Percentiles rank a stretch among this genome's conserved stretches.
These are phyloP conservation scores for Poliocrania exsul DNA, from an alignment of 2,797 vertebrate genomes.

Conservation along the genomic window DNA sequence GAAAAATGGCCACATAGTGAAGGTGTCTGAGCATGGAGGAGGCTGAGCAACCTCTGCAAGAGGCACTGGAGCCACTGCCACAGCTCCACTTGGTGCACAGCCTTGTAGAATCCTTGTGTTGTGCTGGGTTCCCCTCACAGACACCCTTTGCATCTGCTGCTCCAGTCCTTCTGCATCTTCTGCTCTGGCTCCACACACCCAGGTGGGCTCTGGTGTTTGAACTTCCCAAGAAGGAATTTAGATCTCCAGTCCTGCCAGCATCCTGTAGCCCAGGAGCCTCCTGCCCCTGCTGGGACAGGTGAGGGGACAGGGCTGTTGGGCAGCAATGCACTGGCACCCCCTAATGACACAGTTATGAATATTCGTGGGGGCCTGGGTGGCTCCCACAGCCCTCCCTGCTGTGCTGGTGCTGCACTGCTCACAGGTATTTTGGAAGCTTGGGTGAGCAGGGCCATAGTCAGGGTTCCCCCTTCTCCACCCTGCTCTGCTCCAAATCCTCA, in stretches of 20 bases:
- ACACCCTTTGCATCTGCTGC: not conserved
- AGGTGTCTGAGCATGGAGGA: not conserved
- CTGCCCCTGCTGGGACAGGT: not conserved
- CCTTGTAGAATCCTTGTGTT: not conserved
- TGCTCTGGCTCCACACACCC: not conserved
- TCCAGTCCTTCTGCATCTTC: too few relatives aligned
- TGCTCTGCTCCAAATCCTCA: not conserved
- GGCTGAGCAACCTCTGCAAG: not conserved
- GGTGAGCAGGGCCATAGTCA: not conserved
- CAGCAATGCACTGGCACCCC: slow-evolving; percentile 20
- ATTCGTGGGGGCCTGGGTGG: fast-evolving
- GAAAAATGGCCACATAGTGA: too few relatives aligned
- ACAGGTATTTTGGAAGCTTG: not conserved
- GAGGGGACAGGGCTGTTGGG: not conserved
- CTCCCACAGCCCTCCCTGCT: not conserved
- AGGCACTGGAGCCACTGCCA: not conserved
- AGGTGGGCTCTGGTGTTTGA: not conserved
- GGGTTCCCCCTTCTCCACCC: not conserved
- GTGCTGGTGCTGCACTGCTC: not conserved
- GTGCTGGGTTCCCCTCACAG: fast-evolving
- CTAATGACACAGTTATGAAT: not conserved
- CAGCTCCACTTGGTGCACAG: not conserved
- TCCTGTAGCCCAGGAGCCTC: not conserved
- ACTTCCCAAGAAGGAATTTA: not conserved
- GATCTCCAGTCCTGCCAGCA: not conserved